These are phyloP conservation scores for Melanocharis versteri DNA, from an alignment of 2,113 vertebrate genomes.

Conservation along the genomic window DNA sequence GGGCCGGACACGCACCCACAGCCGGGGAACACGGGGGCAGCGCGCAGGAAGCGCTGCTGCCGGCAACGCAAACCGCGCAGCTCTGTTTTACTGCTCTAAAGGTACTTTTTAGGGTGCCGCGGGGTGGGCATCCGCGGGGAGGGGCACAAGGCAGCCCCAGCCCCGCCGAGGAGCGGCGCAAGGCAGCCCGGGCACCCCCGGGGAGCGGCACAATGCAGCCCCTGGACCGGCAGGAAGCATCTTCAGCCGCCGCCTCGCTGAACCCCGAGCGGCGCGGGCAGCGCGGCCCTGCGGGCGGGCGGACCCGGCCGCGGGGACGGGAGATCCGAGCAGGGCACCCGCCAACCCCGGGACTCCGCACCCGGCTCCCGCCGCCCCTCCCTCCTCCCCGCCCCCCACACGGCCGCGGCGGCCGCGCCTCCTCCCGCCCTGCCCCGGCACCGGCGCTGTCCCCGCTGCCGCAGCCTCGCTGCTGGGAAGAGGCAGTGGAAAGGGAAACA, in stretches of 20 bases:
- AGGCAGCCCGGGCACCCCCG: neutral
- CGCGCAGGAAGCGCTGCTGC: neutral
- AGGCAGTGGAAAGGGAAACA: accelerated
- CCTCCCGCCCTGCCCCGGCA: neutral
- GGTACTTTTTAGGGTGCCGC: neutral
- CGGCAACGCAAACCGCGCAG: accelerated
- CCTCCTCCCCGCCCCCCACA: neutral
- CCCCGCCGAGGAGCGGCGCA: neutral
- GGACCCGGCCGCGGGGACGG: neutral
- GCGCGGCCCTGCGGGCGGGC: neutral
- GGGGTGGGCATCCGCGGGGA: neutral
- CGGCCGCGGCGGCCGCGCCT: neutral
- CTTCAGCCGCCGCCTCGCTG: neutral
- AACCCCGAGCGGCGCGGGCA: neutral
- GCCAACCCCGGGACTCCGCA: neutral
- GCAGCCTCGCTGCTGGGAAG: neutral
- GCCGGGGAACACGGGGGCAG: accelerated
- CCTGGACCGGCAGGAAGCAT: neutral
- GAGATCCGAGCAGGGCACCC: neutral
- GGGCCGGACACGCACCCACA: accelerated
- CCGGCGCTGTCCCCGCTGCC: neutral
- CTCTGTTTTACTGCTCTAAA: accelerated
- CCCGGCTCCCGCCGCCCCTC: neutral
- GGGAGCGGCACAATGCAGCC: neutral
- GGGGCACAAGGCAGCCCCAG: neutral